Evolutionary conservation across 2,113 vertebrate genomes (phyloP).

Genomic region (Dasyprocta punctata): DNA sequence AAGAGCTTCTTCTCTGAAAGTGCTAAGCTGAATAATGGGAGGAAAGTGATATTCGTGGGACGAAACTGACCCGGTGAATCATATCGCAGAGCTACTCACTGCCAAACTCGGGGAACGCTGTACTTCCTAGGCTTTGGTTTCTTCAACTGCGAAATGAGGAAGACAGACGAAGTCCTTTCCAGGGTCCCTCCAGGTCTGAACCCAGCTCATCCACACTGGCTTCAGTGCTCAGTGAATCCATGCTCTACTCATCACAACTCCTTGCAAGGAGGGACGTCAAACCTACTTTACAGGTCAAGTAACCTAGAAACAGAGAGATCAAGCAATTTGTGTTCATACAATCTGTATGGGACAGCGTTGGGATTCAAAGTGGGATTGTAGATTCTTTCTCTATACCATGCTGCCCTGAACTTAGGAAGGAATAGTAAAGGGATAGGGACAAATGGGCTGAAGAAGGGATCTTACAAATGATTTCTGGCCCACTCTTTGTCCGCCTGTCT

Average conservation of each 20-base stretch:
- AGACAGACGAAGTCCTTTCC: not conserved
- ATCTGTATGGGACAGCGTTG: not conserved
- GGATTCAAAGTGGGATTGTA: not conserved
- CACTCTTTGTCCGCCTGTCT: not conserved
- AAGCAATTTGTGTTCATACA: not conserved
- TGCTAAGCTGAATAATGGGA: not conserved
- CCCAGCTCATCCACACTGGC: not conserved
- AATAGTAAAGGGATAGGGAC: not conserved
- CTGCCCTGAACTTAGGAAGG: not conserved
- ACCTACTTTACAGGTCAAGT: not conserved
- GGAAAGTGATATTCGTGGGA: not conserved
- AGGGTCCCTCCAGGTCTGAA: too few species aligned
- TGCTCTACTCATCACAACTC: accelerated
- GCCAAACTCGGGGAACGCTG: not conserved
- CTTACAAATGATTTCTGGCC: too few species aligned
- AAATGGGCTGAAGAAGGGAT: accelerated
- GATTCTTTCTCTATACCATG: not conserved
- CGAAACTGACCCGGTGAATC: not conserved
- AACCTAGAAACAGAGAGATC: not conserved
- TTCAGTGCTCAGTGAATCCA: too few species aligned
- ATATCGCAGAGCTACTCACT: not conserved
- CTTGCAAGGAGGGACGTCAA: too few species aligned
- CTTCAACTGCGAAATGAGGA: not conserved
- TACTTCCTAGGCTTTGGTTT: not conserved
- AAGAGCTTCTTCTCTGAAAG: not conserved